Evolutionary conservation across 2,888 invertebrate genomes (phyloP), one percentile per base, ranked within the genome.

Genomic region (Digitonthophagus gazella): DNA sequence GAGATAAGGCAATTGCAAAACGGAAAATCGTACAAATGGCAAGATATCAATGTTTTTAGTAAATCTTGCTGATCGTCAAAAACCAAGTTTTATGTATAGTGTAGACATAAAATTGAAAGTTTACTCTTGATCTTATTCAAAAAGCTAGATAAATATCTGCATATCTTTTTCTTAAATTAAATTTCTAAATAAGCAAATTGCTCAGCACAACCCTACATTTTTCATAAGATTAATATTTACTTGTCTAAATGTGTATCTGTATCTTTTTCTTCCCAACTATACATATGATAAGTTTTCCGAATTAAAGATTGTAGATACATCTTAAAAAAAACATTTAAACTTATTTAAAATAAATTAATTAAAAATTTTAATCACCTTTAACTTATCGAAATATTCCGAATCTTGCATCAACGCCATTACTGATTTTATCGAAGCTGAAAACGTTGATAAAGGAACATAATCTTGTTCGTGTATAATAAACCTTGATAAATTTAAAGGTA

Each of bases 391-490:
- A 0, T 85, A 83, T 65, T 82, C 75, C 0, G 91, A 88, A 56
- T 86, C 85, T 2, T 84, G 80, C 1, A 93, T 81, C 22, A 86
- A 84, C 18, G 80, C 83, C 15, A 85, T 83, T 1, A 93, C 81
- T 0, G 72, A 63, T 22, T 71, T 67, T 55, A 84, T 74, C 67
- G 88, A 84, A 0, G 82, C 77, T 0, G 85, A 78, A 0, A 90
- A 92, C 0, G 92, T 89, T 57, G 83, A 83, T 96, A 96, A 97
- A 0, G 95, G 93, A 0, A 92, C 87, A 76, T 88, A 91, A 65
- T 89, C 87, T 1, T 77, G 76, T 80, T 96, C 96, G 0, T 83
- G 82, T 0, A 80, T 79, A 57, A 97, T 82, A 78, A 93, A 93
- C 3, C 85, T 84, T 0, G 89, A 90, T 73, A 96, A 84, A 56